Conservation (phyloP, 2,797 vertebrate genomes). For the Bucorvus abyssinicus region DNA sequence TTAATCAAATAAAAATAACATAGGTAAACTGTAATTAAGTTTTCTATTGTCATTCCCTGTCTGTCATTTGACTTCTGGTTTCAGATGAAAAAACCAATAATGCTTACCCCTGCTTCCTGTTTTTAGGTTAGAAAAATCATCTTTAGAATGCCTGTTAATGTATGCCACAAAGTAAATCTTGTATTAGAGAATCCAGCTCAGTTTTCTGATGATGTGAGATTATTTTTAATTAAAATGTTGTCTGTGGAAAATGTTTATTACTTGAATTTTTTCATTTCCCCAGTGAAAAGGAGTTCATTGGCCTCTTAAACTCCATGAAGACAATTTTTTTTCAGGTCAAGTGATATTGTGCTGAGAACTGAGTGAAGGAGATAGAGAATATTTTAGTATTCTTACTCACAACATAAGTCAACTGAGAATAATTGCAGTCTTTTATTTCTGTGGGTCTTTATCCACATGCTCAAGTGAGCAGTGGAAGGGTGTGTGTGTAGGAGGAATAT, state of each 20-base stretch:
- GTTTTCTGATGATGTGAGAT: background rate
- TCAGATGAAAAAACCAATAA: background rate
- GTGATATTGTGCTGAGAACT: background rate
- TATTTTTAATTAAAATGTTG: slow-evolving; percentile 20
- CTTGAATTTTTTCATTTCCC: background rate
- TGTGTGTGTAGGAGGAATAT: slow-evolving; percentile 1
- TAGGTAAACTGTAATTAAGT: background rate
- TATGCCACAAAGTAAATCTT: background rate
- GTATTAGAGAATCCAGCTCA: background rate
- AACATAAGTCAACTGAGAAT: background rate
- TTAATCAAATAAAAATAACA: background rate
- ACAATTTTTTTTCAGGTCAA: slow-evolving; percentile 15
- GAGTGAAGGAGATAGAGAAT: background rate
- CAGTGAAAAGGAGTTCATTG: background rate
- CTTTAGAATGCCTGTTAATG: background rate
- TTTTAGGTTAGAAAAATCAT: background rate
- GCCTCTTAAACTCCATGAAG: slow-evolving; percentile 14
- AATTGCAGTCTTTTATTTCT: slow-evolving; percentile 8
- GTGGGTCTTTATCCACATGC: background rate
- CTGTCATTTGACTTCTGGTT: background rate
- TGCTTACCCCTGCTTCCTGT: background rate
- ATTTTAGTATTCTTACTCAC: background rate
- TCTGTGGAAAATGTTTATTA: background rate
- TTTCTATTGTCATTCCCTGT: background rate
- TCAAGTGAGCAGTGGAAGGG: background rate